These are phyloP conservation scores for Drosophila stalkeri DNA, from an alignment of 2,888 invertebrate species.

Conservation along the genomic window DNA sequence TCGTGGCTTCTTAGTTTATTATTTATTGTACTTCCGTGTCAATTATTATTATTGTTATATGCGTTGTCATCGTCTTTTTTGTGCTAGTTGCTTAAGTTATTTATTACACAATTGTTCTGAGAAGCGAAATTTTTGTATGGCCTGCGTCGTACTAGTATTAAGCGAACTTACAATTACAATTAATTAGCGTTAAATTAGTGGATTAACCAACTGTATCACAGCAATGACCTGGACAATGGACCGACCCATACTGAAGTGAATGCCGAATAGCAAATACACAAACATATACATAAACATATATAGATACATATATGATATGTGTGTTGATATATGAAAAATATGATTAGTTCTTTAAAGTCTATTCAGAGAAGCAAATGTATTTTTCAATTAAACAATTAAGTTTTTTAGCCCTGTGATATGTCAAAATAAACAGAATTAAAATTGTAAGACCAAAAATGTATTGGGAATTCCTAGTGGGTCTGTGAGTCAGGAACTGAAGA, in stretches of 20 bases:
- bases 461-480: not conserved
- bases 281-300: constrained; percentile 14
- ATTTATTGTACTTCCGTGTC: constrained; percentile 67
- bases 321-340: constrained; percentile 19
- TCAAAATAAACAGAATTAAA: constrained; percentile 76
- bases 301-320: constrained; percentile 18
- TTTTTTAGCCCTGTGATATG: constrained; percentile 84
- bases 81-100: constrained; percentile 75
- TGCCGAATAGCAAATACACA: constrained; percentile 26
- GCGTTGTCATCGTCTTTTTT: constrained; percentile 61
- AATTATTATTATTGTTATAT: constrained; percentile 70
- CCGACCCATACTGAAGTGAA: constrained; percentile 40
- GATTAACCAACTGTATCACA: constrained; percentile 52
- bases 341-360: constrained; percentile 16
- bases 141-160: constrained; percentile 62
- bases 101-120: constrained; percentile 51
- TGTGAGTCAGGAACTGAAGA: constrained; percentile 18
- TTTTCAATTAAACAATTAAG: constrained; percentile 72
- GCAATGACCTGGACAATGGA: constrained; percentile 41
- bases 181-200: constrained; percentile 54
- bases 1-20: constrained; percentile 66
- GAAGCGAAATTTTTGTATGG: constrained; percentile 54
- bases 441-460: constrained; percentile 25
- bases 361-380: constrained; percentile 64
- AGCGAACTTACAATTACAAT: constrained; percentile 44